Evolutionary conservation across 2,797 vertebrate species (phyloP).

Genomic region (Syngnathus acus): DNA sequence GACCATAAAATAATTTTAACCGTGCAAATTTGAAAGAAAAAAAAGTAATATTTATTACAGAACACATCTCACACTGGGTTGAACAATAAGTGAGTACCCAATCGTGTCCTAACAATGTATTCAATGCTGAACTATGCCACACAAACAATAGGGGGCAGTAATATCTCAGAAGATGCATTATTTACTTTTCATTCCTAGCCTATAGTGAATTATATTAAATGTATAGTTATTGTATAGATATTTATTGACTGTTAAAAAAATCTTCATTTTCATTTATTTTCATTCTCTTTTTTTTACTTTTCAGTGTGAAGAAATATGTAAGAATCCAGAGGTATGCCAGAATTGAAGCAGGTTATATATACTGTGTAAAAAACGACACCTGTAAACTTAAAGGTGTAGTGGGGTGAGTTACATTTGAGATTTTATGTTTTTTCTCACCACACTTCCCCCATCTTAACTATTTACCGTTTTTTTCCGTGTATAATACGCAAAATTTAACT

Average conservation of each 20-base stretch:
- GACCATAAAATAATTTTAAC: too few relatives aligned
- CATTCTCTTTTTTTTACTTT: background rate
- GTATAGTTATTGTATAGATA: background rate
- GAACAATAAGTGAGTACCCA: background rate
- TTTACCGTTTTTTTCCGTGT: too few relatives aligned
- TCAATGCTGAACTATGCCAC: constrained; percentile 17
- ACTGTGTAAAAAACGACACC: too few relatives aligned
- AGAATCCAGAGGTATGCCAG: background rate
- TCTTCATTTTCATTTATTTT: background rate
- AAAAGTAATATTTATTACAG: background rate
- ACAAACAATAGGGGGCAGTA: constrained; percentile 48
- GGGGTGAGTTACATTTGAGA: too few relatives aligned
- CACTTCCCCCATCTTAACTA: background rate
- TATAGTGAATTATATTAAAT: background rate
- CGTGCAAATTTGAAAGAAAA: background rate
- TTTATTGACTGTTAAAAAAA: background rate
- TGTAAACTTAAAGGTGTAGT: too few relatives aligned
- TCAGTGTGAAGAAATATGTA: background rate
- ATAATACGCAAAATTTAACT: too few relatives aligned
- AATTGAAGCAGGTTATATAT: background rate
- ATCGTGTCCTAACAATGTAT: background rate
- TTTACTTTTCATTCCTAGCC: background rate
- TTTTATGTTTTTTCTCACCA: background rate
- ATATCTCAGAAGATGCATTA: constrained; percentile 26
- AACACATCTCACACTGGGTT: background rate